phyloP scores from a whole-genome alignment of 1,140 invertebrate genomes.

The Wasmannia auropunctata region DNA sequence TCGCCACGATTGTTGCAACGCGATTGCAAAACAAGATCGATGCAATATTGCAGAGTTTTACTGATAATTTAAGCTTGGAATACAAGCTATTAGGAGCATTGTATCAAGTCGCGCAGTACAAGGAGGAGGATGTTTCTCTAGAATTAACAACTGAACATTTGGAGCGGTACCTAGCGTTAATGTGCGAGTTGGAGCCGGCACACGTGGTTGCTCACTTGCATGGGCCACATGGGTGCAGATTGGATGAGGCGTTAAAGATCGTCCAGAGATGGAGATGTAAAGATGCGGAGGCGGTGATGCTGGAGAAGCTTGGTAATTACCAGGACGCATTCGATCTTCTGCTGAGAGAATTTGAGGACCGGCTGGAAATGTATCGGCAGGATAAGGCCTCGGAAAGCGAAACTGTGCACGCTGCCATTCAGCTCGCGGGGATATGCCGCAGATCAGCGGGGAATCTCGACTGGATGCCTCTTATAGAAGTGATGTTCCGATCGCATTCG shows the following conservation, averaged over 20 bases:
- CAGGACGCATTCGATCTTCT: constrained; percentile 82
- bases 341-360: constrained; percentile 75
- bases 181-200: constrained; percentile 88
- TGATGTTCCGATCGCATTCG: constrained; percentile 77
- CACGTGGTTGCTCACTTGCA: constrained; percentile 80
- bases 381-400: constrained; percentile 74
- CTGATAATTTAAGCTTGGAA: constrained; percentile 83
- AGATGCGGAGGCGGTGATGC: constrained; percentile 81
- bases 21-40: constrained; percentile 74
- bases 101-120: constrained; percentile 84
- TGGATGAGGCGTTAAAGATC: constrained; percentile 81
- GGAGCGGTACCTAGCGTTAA: constrained; percentile 89
- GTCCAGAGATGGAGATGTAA: constrained; percentile 78
- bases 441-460: constrained; percentile 82
- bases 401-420: constrained; percentile 73
- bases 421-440: constrained; percentile 80
- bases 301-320: constrained; percentile 83
- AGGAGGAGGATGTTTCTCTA: constrained; percentile 82
- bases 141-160: constrained; percentile 85
- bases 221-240: constrained; percentile 80
- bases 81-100: constrained; percentile 88
- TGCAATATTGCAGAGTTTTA: constrained; percentile 81
- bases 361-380: constrained; percentile 71
- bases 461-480: constrained; percentile 83
- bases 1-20: constrained; percentile 75